Percentiles rank a stretch among this genome's conserved stretches.
phyloP scores from a whole-genome alignment of 2,888 invertebrate genomes.

The Drosophila recens region DNA sequence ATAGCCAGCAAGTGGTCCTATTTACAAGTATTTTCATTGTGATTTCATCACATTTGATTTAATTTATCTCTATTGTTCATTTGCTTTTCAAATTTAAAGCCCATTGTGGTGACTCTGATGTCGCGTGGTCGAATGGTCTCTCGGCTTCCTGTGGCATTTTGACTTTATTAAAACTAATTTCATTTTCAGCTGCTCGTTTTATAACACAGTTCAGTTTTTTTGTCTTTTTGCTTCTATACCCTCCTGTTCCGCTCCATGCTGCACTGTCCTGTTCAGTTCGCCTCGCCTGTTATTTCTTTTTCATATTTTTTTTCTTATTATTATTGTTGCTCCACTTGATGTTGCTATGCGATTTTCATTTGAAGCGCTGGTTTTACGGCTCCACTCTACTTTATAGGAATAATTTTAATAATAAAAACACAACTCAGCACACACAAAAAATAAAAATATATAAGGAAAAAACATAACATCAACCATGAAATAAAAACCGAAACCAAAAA shows the following conservation, averaged over 20 bases:
- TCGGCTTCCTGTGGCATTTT: constrained; percentile 62
- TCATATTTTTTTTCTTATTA: constrained; percentile 29
- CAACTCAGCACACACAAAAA: background rate
- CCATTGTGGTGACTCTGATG: constrained; percentile 38
- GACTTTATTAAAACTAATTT: constrained; percentile 77
- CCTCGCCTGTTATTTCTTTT: constrained; percentile 26
- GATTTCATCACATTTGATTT: constrained; percentile 40
- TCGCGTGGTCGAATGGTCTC: constrained; percentile 1
- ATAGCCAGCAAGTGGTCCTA: background rate
- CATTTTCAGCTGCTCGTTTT: constrained; percentile 57
- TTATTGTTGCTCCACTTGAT: constrained; percentile 60
- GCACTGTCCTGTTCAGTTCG: constrained; percentile 1
- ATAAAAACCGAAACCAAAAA: constrained; percentile 40
- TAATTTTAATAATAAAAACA: constrained; percentile 63
- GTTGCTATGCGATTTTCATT: constrained; percentile 65
- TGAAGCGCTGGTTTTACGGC: constrained; percentile 57
- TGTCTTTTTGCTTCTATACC: background rate
- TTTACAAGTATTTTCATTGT: constrained; percentile 9
- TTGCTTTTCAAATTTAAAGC: constrained; percentile 62
- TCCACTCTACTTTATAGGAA: constrained; percentile 65
- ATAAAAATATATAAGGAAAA: background rate
- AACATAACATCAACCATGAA: constrained; percentile 21
- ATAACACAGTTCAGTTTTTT: constrained; percentile 31
- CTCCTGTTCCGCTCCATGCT: background rate
- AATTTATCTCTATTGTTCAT: constrained; percentile 52